phyloP scores from a whole-genome alignment of 2,113 vertebrate species.

The Garra rufa region DNA sequence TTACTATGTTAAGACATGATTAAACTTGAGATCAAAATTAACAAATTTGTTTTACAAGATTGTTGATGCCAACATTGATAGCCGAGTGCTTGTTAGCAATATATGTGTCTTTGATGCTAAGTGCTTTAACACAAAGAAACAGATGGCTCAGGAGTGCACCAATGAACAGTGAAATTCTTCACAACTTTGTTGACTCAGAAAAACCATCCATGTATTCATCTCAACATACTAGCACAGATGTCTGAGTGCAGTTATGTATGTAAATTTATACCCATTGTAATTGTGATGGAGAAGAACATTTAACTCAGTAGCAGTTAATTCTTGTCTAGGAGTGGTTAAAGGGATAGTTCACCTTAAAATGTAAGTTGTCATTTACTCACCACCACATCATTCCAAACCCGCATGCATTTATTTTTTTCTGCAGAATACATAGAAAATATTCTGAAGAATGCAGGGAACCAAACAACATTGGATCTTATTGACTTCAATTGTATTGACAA shows the following conservation, averaged over 20 bases:
- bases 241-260: neutral
- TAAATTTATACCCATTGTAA: neutral
- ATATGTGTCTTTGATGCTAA: conserved; percentile 19
- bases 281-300: neutral
- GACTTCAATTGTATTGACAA: neutral
- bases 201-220: conserved; percentile 10
- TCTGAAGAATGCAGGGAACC: neutral
- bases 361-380: neutral
- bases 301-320: neutral
- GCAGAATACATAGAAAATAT: neutral
- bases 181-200: conserved; percentile 31
- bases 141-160: conserved; percentile 35
- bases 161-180: conserved; percentile 32
- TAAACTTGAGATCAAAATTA: neutral
- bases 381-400: neutral
- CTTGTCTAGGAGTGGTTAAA: neutral
- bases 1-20: conserved; percentile 21
- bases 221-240: neutral
- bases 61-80: neutral
- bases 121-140: conserved; percentile 15
- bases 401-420: neutral
- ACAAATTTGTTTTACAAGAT: conserved; percentile 5
- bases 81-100: conserved; percentile 21
- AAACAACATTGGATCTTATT: neutral
- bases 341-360: neutral